These are phyloP conservation scores for Dallia pectoralis DNA, from an alignment of 2,797 vertebrate genomes.

Conservation along the genomic window DNA sequence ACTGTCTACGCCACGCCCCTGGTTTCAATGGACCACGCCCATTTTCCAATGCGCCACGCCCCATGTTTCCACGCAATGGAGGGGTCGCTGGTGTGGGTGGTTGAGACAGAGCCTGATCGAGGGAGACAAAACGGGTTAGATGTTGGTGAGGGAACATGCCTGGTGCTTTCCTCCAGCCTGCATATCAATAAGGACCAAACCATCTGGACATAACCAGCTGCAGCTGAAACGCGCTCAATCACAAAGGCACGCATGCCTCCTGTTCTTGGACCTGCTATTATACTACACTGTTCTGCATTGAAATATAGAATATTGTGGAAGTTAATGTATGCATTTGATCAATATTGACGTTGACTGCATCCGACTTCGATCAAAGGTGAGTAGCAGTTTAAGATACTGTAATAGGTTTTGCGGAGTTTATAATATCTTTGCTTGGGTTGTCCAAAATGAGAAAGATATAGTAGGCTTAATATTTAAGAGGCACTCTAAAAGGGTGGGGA, in stretches of 20 bases:
- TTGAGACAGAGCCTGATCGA: neutral
- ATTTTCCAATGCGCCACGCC: too few species aligned
- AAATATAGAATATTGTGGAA: neutral
- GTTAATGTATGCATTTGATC: neutral
- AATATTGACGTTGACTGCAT: slow-evolving; percentile 10
- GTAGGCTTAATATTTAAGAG: neutral
- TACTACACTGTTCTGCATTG: neutral
- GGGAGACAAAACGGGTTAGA: neutral
- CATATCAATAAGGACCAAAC: neutral
- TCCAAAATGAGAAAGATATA: neutral
- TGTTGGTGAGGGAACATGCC: neutral
- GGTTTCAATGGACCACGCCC: too few species aligned
- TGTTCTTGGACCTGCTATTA: neutral
- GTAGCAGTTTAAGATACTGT: neutral
- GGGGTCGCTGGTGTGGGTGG: too few species aligned
- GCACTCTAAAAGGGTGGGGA: neutral
- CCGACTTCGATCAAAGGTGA: slow-evolving; percentile 11
- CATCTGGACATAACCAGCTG: slow-evolving; percentile 51
- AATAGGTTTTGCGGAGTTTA: neutral
- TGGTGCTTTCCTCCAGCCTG: neutral
- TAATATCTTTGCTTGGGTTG: neutral
- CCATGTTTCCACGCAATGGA: too few species aligned
- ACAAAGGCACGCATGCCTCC: slow-evolving; percentile 59
- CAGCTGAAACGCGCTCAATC: slow-evolving; percentile 44
- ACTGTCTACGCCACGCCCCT: too few species aligned